Conservation (phyloP, 2,113 vertebrate species). For the Chaetorhynchus papuensis region DNA sequence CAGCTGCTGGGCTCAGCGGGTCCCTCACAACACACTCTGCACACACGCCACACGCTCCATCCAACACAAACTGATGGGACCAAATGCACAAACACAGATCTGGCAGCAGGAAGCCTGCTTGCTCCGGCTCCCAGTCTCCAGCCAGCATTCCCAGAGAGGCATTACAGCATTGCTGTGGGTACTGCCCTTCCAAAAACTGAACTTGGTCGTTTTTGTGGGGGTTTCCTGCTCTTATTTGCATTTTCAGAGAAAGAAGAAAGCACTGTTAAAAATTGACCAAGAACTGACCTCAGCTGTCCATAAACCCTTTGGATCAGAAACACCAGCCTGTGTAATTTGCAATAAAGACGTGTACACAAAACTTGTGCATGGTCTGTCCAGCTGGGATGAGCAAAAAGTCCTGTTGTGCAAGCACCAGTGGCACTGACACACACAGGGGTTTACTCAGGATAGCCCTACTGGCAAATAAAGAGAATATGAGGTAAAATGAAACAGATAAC, state of each 20-base stretch:
- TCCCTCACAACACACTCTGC: not conserved
- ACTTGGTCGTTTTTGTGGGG: rapidly evolving
- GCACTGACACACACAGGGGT: not conserved
- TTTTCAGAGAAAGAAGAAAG: not conserved
- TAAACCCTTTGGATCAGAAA: not conserved
- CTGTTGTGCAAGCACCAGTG: not conserved
- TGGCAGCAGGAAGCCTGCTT: not conserved
- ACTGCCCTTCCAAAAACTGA: not conserved
- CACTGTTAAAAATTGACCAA: not conserved
- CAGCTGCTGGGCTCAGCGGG: not conserved
- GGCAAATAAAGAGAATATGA: not conserved
- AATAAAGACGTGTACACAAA: not conserved
- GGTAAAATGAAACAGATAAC: not conserved
- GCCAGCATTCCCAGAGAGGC: not conserved
- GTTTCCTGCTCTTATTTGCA: not conserved
- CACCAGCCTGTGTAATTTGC: not conserved
- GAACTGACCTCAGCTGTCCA: not conserved
- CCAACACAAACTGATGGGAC: slow-evolving; percentile 39
- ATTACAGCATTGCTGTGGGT: not conserved
- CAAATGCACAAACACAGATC: slow-evolving; percentile 23
- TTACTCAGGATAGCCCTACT: not conserved
- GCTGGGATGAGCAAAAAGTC: not conserved
- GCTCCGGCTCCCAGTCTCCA: not conserved
- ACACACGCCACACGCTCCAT: not conserved
- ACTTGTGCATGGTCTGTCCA: not conserved